Evolutionary conservation across 2,797 vertebrate genomes (phyloP), one percentile per base, ranked within the genome.

Genomic region (Euthynnus affinis): DNA sequence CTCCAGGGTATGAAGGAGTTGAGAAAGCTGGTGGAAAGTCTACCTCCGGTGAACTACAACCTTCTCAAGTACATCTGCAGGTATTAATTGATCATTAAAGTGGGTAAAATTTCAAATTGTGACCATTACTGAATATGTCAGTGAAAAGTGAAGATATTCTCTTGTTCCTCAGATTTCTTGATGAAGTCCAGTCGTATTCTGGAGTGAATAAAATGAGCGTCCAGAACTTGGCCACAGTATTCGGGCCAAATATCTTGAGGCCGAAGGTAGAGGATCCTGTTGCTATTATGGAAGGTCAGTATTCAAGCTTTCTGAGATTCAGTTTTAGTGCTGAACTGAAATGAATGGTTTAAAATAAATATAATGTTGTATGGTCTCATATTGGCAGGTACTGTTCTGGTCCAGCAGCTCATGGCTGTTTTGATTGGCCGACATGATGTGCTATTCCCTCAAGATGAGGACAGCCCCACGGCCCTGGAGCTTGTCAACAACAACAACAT

Each of bases 141-240:
- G 15, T 44, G 8, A 51, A 29, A 60, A 40, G 12, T 37, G 23
- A 29, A 10, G 0, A 55, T 37, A 3, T 64, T 65, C 66, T 20
- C 9, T 0, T 71, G 18, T 71, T 42, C 44, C 17, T n/a, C 87
- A 99, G 98, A 80, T 99, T 99, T 94, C 94, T 99, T 60, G 98
- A 99, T 95, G 98, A 99, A 95, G 98, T 99, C 59, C 98, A 99
- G 87, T 99, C 98, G 0, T 97, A 98, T 85, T 97, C 98, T 12
- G 96, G 97, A 18, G 89, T 98, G 74, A 99, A 99, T 92, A 99
- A 99, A 95, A 99, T 99, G 98, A 99, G 98, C 0, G 97, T 97
- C 27, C 98, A 99, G 91, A 99, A 99, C 87, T 91, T 99, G 88
- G 98, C 98, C n/a, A 99, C 98, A 0, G 98, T 99, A 34, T 99